Conservation (phyloP, 37 sponge, comb jelly and placozoan genomes). For the Beroe forskalii region DNA sequence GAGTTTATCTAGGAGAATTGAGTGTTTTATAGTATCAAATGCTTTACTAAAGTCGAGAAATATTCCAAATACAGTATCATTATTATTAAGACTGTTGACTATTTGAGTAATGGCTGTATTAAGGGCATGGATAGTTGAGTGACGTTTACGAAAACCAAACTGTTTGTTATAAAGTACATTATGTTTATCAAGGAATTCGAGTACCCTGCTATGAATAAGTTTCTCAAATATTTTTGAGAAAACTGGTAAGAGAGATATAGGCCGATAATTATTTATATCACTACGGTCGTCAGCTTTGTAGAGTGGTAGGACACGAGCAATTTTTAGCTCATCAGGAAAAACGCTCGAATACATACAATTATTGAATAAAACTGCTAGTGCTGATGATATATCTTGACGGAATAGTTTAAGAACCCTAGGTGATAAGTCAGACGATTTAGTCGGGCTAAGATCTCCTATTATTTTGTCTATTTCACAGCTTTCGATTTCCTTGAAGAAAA, state of each 20-base stretch:
- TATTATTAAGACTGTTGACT: background rate
- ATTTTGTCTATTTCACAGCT: background rate
- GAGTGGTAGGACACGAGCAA: background rate
- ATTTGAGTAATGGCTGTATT: background rate
- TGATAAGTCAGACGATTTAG: background rate
- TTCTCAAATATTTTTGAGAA: slow-evolving; percentile 20
- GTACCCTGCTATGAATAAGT: background rate
- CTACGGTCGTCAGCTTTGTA: background rate
- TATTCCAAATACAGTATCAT: background rate
- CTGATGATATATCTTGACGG: background rate
- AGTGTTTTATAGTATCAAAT: background rate
- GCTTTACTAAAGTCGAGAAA: slow-evolving; percentile 1
- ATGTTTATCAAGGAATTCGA: background rate
- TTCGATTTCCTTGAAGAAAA: background rate
- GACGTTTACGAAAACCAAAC: too few species aligned
- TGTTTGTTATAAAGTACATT: too few species aligned
- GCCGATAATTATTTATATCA: background rate
- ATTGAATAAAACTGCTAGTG: background rate
- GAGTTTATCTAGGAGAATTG: background rate
- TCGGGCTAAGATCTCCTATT: background rate
- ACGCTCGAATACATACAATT: background rate
- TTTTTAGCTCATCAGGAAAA: slow-evolving; percentile 3
- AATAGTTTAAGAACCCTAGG: background rate
- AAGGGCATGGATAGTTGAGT: too few species aligned
- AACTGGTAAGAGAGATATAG: background rate